Evolutionary conservation across 2,113 vertebrate species (phyloP).

Genomic region (Pelvicachromis taeniatus): DNA sequence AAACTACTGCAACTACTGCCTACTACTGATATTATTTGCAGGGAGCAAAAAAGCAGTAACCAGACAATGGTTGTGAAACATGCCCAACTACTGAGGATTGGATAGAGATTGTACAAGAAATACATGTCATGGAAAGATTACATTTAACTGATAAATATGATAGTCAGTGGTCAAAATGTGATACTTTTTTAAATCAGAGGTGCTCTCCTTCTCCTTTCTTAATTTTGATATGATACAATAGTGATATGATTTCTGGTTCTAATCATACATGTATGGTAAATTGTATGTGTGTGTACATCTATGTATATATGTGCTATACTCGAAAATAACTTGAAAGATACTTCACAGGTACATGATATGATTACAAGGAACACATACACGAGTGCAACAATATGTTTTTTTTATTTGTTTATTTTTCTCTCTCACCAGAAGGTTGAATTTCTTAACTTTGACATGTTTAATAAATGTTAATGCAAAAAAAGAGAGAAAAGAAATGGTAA

Average conservation of each 20-base stretch:
- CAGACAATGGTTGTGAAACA: not conserved
- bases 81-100: not conserved
- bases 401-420: not conserved
- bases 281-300: not conserved
- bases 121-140: not conserved
- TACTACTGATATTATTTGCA: too few species aligned
- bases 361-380: not conserved
- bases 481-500: fast-evolving
- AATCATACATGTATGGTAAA: not conserved
- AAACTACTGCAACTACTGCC: too few species aligned
- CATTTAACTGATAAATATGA: not conserved
- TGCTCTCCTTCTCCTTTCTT: not conserved
- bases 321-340: fast-evolving
- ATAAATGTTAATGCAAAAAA: not conserved
- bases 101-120: fast-evolving
- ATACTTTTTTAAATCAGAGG: not conserved
- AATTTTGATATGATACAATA: fast-evolving
- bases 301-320: not conserved
- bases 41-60: too few species aligned
- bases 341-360: not conserved
- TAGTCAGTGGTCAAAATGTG: fast-evolving
- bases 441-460: fast-evolving
- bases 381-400: not conserved
- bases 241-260: not conserved
- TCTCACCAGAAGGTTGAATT: not conserved